A percentile compares a stretch with the other conserved stretches of the same genome.
These are phyloP conservation scores for Tauraco hartlaubi DNA, from an alignment of 2,797 vertebrate species.

Conservation along the genomic window DNA sequence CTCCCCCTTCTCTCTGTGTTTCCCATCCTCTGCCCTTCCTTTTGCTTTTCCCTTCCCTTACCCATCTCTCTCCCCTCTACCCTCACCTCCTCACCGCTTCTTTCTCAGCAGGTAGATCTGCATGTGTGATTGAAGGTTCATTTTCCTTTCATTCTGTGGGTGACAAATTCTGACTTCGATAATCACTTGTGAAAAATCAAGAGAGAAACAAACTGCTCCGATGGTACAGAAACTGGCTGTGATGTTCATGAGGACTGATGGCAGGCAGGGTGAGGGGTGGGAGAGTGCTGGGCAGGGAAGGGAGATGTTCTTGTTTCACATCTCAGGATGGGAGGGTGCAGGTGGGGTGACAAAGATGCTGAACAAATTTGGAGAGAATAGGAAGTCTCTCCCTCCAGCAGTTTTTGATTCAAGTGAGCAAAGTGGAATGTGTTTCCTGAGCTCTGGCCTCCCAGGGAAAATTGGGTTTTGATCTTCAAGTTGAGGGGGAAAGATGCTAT, in stretches of 20 bases:
- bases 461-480: background rate
- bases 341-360: fast-evolving
- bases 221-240: background rate
- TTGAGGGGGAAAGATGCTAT: background rate
- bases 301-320: background rate
- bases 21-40: background rate
- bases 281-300: background rate
- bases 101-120: constrained; percentile 18
- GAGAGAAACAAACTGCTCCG: constrained; percentile 65
- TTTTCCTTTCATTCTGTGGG: constrained; percentile 73
- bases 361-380: background rate
- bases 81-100: background rate
- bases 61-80: background rate
- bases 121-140: constrained; percentile 67
- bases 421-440: background rate
- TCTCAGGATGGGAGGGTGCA: background rate
- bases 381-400: background rate
- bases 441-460: background rate
- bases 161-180: constrained; percentile 67
- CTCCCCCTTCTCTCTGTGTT: background rate
- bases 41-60: background rate
- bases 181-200: constrained; percentile 80
- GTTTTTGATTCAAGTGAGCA: background rate
- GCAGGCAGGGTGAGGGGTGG: background rate
- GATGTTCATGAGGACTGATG: background rate